These are phyloP conservation scores for Cerceris rybyensis DNA, from an alignment of 2,888 invertebrate genomes.

Conservation along the genomic window DNA sequence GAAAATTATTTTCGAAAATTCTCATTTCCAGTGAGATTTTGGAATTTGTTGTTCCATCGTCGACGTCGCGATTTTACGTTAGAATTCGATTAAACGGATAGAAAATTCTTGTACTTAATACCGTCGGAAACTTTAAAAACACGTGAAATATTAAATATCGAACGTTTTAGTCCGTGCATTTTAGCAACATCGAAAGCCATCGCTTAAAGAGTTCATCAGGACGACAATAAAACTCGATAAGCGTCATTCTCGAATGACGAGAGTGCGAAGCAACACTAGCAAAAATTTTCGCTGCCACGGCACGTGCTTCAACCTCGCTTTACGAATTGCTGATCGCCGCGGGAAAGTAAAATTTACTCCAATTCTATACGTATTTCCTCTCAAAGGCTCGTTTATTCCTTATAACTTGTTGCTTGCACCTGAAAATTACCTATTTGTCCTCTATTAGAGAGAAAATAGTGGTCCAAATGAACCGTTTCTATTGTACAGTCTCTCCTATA, in stretches of 20 bases:
- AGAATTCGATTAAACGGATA: too few relatives aligned
- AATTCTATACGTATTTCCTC: background rate
- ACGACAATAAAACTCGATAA: conserved; percentile 3
- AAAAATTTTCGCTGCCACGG: conserved; percentile 9
- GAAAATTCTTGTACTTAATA: too few relatives aligned
- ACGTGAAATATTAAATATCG: background rate
- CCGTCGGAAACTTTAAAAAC: too few relatives aligned
- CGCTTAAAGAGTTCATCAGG: conserved; percentile 1
- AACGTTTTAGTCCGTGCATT: background rate
- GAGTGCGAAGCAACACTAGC: background rate
- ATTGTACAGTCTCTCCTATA: background rate
- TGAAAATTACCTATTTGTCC: background rate
- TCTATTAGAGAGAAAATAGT: background rate
- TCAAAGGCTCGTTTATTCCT: conserved; percentile 7
- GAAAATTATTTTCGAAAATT: too few relatives aligned
- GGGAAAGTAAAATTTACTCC: conserved; percentile 6
- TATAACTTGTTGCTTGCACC: conserved; percentile 7
- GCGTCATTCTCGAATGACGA: background rate
- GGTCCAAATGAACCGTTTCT: background rate
- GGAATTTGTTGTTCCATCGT: too few relatives aligned
- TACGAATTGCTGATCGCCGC: conserved; percentile 2
- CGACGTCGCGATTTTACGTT: too few relatives aligned
- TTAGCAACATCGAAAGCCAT: background rate
- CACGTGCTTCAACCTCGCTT: conserved; percentile 3
- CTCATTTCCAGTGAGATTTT: too few relatives aligned